Base-by-base conservation (phyloP, 2,113 vertebrate species). In the Oophaga pumilio region DNA sequence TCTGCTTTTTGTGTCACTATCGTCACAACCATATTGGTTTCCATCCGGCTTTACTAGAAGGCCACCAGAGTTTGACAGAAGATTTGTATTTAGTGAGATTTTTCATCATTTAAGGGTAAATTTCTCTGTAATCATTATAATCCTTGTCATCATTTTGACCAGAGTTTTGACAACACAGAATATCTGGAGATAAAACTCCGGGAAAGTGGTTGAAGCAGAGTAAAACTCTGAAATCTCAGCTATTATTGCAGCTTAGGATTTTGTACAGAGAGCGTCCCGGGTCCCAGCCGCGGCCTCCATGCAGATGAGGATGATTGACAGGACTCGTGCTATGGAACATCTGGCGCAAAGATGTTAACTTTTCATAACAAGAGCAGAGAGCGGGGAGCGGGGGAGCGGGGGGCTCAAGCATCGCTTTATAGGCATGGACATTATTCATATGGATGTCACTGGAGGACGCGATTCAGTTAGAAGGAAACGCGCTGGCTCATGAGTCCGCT, bases 391-490 rank as follows among this genome's bases (percentile, higher is more conserved):
- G 6, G n/a, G 66, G n/a, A 24, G 6, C 11, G 6, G 43, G 33
- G 71, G 71, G 71, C 1, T 20, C 71, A 12, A 4, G 1, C 2
- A 74, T 50, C 71, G 18, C 4, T 74, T 74, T 74, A 74, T 74
- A 50, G 43, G 22, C 71, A 74, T 74, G 43, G 43, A 17, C 17
- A 18, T 73, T 33, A 50, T 74, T 74, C 50, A 74, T 74, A 74
- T 50, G 71, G 28, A 49, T 74, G 71, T 74, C 71, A 74, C 71
- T 49, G 24, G 71, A 74, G 71, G 71, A 50, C 18, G 71, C 71
- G 10, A 17, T 11, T 33, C 71, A 11, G 43, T 10, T 26, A n/a
- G 12, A 3, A 20, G 14, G 8, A 14, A 69, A 8, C 13, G 17
- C 28, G 28, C 15, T 28, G 6, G 28, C 18, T 74, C 71, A 22